Base-by-base conservation (phyloP, 2,113 vertebrate genomes). In the Dinomys branickii region DNA sequence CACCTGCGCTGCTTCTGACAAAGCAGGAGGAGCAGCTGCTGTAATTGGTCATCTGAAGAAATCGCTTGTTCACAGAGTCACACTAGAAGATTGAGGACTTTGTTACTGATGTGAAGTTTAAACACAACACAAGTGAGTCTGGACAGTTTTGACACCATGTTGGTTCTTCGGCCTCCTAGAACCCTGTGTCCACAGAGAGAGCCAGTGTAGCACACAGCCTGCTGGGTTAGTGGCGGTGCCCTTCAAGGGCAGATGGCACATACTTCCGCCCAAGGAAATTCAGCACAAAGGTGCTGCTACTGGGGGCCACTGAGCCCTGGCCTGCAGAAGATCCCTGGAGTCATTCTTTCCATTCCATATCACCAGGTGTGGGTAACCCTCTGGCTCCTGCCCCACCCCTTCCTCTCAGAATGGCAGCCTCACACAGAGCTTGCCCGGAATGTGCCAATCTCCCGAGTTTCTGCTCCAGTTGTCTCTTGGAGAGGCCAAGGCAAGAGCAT, bases 341-440 rank as follows among this genome's bases (percentile, higher is more conserved):
- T 92, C 89, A 96, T 97, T 59, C 94, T 94, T 96, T 97, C 94
- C 93, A 73, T 95, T 86, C 91, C 87, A 1, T 52, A 77, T 96
- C 84, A 84, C 52, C 56, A n/a, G 56, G 44, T 73, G 54, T 78
- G 52, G 89, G 33, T 73, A 85, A 95, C 95, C 38, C 73, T 94
- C 90, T 52, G 61, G 82, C 86, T 92, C 61, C 69, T 73, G 44
- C 54, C 91, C 93, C 52, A 47, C 88, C 83, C 94, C 67, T 44
- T 87, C 88, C 78, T 84, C 59, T 94, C 56, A 50, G 28, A 61
- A 56, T 28, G 52, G 47, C 52, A 52, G 13, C 5, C 56, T 80
- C 67, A 30, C 58, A 56, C 44, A 50, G 0, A 28, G 44, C 26
- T 44, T 65, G 84, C 80, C 59, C 61, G 17, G 73, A 78, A 81